Percentiles rank a stretch among this genome's conserved stretches.
phyloP scores from a whole-genome alignment of 1,140 invertebrate species.

The Heliconius eleuchia region DNA sequence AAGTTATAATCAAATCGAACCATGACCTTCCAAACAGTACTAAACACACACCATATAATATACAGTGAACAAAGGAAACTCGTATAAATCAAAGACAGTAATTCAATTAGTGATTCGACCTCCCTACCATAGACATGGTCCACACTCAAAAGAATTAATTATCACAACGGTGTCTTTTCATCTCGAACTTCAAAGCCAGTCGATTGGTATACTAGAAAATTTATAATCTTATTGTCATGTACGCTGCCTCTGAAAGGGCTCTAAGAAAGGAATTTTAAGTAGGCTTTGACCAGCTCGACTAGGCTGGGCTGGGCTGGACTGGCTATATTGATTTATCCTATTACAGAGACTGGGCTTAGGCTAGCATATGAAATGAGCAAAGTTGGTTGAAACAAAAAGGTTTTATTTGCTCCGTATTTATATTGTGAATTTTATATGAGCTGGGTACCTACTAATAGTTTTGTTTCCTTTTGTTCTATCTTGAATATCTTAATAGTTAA shows the following conservation, averaged over 20 bases:
- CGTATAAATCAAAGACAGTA: slow-evolving; percentile 19
- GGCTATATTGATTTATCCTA: slow-evolving; percentile 22
- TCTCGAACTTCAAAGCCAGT: slow-evolving; percentile 22
- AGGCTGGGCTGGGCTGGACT: background rate
- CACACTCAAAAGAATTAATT: slow-evolving; percentile 25
- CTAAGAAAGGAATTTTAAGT: slow-evolving; percentile 32
- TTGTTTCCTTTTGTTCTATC: slow-evolving; percentile 3
- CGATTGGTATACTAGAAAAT: slow-evolving; percentile 29
- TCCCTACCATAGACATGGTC: background rate
- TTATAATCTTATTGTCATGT: slow-evolving; percentile 27
- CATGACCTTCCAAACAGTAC: too few species aligned
- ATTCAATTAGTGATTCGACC: slow-evolving; percentile 11
- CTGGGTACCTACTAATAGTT: background rate
- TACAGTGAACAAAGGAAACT: background rate
- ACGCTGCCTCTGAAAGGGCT: slow-evolving; percentile 23
- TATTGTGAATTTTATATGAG: slow-evolving; percentile 13
- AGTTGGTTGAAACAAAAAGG: slow-evolving; percentile 6
- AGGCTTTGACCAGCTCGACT: slow-evolving; percentile 27
- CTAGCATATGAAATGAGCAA: slow-evolving; percentile 10
- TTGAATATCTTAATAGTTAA: background rate
- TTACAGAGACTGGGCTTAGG: background rate
- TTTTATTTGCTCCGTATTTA: slow-evolving; percentile 8
- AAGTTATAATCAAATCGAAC: too few species aligned
- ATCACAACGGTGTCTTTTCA: slow-evolving; percentile 16
- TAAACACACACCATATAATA: too few species aligned